A percentile compares a stretch with the other conserved stretches of the same genome.
Evolutionary conservation across 1,140 invertebrate species (phyloP).

Genomic region (Zaprionus africanus): DNA sequence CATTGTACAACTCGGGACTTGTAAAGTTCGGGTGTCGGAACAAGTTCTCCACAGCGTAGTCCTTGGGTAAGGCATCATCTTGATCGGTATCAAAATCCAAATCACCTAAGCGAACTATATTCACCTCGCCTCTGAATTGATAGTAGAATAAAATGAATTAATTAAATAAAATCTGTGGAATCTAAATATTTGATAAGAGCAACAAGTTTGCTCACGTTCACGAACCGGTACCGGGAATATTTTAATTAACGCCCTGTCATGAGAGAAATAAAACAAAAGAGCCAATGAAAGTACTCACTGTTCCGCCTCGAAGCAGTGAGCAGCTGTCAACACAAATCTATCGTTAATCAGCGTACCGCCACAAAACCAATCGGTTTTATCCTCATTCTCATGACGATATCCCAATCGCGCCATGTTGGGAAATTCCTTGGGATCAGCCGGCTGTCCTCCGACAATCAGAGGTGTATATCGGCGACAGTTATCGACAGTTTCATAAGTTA

Average conservation of each 20-base stretch:
- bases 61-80: constrained; percentile 67
- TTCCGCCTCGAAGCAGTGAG: constrained; percentile 78
- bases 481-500: constrained; percentile 48
- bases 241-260: neutral
- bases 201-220: too few relatives aligned
- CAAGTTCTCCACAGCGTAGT: constrained; percentile 55
- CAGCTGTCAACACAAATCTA: constrained; percentile 81
- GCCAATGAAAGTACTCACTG: constrained; percentile 44
- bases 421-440: constrained; percentile 81
- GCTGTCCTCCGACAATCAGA: constrained; percentile 69
- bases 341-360: constrained; percentile 83
- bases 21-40: constrained; percentile 63
- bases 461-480: constrained; percentile 61
- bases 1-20: constrained; percentile 62
- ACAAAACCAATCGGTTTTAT: constrained; percentile 73
- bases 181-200: too few relatives aligned
- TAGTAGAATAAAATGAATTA: too few relatives aligned
- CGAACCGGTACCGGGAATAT: neutral
- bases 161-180: too few relatives aligned
- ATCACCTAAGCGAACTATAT: constrained; percentile 74
- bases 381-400: constrained; percentile 8
- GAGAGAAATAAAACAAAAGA: neutral
- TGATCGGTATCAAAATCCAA: constrained; percentile 57
- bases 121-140: constrained; percentile 56
- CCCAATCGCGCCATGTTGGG: constrained; percentile 83